Evolutionary conservation across 2,797 vertebrate species (phyloP).

Genomic region (Remorina albescens): DNA sequence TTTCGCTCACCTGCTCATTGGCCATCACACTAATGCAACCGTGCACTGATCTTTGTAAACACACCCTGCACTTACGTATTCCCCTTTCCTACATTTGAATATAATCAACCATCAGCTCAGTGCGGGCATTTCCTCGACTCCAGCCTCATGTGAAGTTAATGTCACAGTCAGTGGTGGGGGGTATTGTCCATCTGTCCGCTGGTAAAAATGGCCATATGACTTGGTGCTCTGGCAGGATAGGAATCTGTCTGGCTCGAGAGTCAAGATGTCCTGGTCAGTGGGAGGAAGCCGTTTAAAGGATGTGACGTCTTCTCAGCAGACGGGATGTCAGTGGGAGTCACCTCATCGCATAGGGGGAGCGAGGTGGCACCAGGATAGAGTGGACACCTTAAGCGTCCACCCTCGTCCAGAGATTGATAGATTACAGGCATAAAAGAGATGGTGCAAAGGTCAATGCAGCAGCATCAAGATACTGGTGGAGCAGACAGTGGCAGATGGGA

Average conservation of each 20-base stretch:
- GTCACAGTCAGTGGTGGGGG: constrained; percentile 15
- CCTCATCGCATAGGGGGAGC: constrained; percentile 29
- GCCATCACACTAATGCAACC: too few relatives aligned
- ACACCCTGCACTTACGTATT: background rate
- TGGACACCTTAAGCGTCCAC: constrained; percentile 16
- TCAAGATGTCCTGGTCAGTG: constrained; percentile 41
- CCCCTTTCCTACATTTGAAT: background rate
- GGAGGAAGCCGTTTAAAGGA: constrained; percentile 53
- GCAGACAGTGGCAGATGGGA: background rate
- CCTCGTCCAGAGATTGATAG: constrained; percentile 19
- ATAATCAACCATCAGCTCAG: constrained; percentile 11
- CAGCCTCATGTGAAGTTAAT: constrained; percentile 31
- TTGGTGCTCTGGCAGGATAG: constrained; percentile 33
- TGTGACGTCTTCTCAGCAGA: constrained; percentile 59
- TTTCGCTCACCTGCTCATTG: too few relatives aligned
- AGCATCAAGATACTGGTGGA: constrained; percentile 4
- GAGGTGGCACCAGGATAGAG: constrained; percentile 32
- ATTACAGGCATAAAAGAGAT: constrained; percentile 8
- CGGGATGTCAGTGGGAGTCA: constrained; percentile 61
- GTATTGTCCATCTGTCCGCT: constrained; percentile 53
- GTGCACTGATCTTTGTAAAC: background rate
- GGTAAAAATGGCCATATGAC: constrained; percentile 39
- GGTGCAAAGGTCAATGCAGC: background rate
- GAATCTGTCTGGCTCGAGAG: constrained; percentile 41
- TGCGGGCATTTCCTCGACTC: constrained; percentile 12